A percentile compares a stretch with the other conserved stretches of the same genome.
These are phyloP conservation scores for Gulo gulo DNA, from an alignment of 2,113 vertebrate species.

Conservation along the genomic window DNA sequence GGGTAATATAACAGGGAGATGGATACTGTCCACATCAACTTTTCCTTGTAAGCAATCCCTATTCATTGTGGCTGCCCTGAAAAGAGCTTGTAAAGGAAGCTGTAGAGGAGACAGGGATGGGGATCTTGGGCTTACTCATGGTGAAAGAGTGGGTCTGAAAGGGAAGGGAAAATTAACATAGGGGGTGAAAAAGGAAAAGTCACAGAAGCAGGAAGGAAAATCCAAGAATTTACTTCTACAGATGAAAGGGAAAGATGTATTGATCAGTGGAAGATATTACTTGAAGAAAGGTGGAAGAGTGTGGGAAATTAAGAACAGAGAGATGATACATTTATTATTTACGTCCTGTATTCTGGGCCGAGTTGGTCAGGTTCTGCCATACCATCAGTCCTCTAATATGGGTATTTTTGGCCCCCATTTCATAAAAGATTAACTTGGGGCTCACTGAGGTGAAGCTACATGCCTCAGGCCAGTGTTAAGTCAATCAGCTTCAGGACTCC, in stretches of 20 bases:
- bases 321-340: neutral
- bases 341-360: neutral
- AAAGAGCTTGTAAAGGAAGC: neutral
- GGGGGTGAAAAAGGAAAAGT: neutral
- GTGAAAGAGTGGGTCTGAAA: neutral
- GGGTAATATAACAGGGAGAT: neutral
- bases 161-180: neutral
- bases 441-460: neutral
- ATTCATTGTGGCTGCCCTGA: neutral
- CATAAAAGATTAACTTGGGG: neutral
- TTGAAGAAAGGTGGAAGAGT: neutral
- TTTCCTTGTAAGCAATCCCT: neutral
- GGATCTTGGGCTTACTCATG: neutral
- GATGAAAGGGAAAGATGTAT: neutral
- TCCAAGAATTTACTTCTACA: neutral
- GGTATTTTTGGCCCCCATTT: neutral
- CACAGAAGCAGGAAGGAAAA: neutral
- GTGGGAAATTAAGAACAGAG: neutral
- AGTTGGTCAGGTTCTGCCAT: neutral
- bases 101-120: neutral
- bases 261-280: neutral
- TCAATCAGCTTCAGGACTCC: neutral
- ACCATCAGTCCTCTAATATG: neutral
- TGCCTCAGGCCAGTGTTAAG: neutral
- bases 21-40: neutral